Percentiles rank a stretch among this genome's conserved stretches.
Evolutionary conservation across 2,797 vertebrate species (phyloP).

Genomic region (Takifugu ocellatus): DNA sequence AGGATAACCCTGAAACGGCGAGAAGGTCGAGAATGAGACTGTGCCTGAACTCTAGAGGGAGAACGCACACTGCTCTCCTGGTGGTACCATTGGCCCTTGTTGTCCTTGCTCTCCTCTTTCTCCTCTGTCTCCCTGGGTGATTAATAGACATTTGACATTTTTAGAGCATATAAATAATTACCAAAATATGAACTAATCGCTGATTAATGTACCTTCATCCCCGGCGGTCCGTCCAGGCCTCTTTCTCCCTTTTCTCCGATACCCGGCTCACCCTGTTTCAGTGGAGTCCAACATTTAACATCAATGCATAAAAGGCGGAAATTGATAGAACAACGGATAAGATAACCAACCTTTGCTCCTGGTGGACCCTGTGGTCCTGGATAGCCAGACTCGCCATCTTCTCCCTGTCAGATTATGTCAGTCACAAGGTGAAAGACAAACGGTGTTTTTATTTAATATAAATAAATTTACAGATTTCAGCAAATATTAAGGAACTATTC

Average conservation of each 20-base stretch:
- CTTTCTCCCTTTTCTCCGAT: conserved; percentile 78
- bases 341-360: conserved; percentile 47
- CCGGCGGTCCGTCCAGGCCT: conserved; percentile 81
- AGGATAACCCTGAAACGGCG: conserved; percentile 76
- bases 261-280: conserved; percentile 83
- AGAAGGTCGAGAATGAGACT: not conserved
- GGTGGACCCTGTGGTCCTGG: conserved; percentile 77
- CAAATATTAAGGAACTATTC: not conserved
- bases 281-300: conserved; percentile 12
- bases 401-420: conserved; percentile 75
- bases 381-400: conserved; percentile 79
- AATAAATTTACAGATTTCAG: not conserved
- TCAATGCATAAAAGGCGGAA: not conserved
- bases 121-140: conserved; percentile 74
- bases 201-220: conserved; percentile 70
- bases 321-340: too few species aligned
- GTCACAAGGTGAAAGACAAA: not conserved
- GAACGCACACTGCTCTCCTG: not conserved
- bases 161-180: not conserved
- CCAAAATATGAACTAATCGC: not conserved
- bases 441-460: too few species aligned
- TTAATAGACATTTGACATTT: not conserved
- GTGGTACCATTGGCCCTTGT: conserved; percentile 59
- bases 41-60: not conserved
- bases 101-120: conserved; percentile 68